A percentile compares a stretch with the other conserved stretches of the same genome.
Conservation (phyloP, 1,140 invertebrate genomes). For the Scylla paramamosain region DNA sequence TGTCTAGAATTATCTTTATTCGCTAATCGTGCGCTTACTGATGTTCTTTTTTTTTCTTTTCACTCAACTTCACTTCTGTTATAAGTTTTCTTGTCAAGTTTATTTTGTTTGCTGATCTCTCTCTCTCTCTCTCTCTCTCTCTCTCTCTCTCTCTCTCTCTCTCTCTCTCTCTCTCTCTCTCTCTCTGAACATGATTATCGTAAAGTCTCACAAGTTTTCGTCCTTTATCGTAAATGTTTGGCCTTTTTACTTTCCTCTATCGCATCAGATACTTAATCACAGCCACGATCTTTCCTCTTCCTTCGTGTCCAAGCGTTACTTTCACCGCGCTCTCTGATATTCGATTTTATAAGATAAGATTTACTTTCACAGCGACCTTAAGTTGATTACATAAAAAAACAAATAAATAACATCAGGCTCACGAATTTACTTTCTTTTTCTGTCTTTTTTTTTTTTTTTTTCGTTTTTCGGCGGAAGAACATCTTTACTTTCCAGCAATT, state of each 20-base stretch:
- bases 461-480: neutral
- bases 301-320: neutral
- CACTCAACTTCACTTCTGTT: neutral
- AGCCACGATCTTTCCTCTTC: neutral
- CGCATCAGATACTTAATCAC: neutral
- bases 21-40: neutral
- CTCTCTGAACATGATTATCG: neutral
- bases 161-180: neutral
- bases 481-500: neutral
- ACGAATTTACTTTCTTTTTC: neutral
- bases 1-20: neutral
- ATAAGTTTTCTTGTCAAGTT: neutral
- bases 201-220: neutral
- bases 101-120: neutral
- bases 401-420: neutral
- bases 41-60: neutral
- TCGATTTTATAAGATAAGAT: neutral
- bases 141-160: neutral
- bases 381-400: neutral
- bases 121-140: no score
- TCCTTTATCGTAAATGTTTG: neutral
- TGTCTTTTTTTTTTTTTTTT: neutral
- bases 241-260: neutral
- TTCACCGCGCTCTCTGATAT: neutral
- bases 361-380: neutral